Percentiles rank a stretch among this genome's conserved stretches.
Evolutionary conservation across 2,888 invertebrate genomes (phyloP).

Genomic region (Xestia rhomboidea): DNA sequence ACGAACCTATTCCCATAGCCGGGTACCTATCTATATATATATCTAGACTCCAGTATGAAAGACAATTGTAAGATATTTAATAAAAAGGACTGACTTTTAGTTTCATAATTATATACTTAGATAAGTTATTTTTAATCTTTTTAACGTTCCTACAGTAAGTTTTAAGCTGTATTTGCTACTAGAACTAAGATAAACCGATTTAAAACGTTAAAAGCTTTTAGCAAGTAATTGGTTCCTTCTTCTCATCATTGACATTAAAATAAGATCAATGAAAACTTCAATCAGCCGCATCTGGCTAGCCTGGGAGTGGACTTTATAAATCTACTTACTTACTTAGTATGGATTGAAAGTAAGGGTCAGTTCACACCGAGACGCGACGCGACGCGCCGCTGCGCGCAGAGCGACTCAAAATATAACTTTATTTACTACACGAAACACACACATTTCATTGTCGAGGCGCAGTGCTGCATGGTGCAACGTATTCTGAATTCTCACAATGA

Average conservation of each 20-base stretch:
- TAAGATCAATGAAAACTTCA: conserved; percentile 36
- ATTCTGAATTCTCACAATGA: no score
- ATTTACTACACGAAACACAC: no score
- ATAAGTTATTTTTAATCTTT: neutral
- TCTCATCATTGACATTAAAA: conserved; percentile 15
- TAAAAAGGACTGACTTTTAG: neutral
- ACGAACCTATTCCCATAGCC: neutral
- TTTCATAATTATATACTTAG: no score
- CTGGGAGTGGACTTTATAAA: conserved; percentile 10
- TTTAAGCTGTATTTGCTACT: neutral
- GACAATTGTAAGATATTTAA: neutral
- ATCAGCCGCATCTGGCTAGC: conserved; percentile 39
- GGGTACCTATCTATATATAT: no score
- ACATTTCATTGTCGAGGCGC: no score
- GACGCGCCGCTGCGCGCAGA: no score
- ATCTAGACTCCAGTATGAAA: neutral
- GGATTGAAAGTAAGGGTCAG: neutral
- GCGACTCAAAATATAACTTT: no score
- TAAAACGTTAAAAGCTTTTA: conserved; percentile 5
- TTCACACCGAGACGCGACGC: no score
- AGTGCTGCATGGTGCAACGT: no score
- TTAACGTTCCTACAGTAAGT: neutral
- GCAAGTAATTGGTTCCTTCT: neutral
- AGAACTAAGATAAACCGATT: neutral
- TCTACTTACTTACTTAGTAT: conserved; percentile 8